Evolutionary conservation across 2,888 invertebrate species (phyloP), one percentile per base, ranked within the genome.

Genomic region (Pyrrhopygopsis socrates): DNA sequence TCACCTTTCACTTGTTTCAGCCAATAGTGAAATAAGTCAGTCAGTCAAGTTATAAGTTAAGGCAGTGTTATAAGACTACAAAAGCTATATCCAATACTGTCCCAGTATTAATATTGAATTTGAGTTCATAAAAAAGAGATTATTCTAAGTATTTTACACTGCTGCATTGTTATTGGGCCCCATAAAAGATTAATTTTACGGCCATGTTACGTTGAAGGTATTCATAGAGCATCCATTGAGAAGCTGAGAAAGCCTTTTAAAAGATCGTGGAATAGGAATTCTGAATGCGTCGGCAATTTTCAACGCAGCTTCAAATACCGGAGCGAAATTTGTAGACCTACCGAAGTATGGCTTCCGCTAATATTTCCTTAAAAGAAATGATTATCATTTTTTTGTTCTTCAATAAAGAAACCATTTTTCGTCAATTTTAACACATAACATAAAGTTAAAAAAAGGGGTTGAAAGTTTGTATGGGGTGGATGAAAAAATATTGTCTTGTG

Each of bases 151-250:
- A 58, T 30, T 38, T 70, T 34, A 70, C 45, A 50, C 70, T 41
- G n/a, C 45, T 67, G 24, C 29, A 82, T 27, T 60, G 60, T 60
- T 34, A 77, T 74, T 50, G 30, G 70, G 91, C 73, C 87, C 87
- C 78, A 70, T 81, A 92, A n/a, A 94, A 95, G 92, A 94, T 95
- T 96, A 96, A 96, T 96, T 96, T 95, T 92, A 91, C 92, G 89
- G 93, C 95, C 92, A 95, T 90, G 75, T 83, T 84, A 90, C 86
- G 89, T 81, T 67, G 81, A 74, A 74, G 93, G 94, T 92, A 97
- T 97, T 97, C 96, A 96, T 95, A 94, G 95, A 95, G 95, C 95
- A 95, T 96, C 96, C 97, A 97, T 97, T 97, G 96, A 97, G 96
- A 97, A 95, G 94, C 93, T 94, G 93, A 95, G 95, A 95, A 81